Conservation (phyloP, 2,113 vertebrate species). For the Ardeotis arabs region DNA sequence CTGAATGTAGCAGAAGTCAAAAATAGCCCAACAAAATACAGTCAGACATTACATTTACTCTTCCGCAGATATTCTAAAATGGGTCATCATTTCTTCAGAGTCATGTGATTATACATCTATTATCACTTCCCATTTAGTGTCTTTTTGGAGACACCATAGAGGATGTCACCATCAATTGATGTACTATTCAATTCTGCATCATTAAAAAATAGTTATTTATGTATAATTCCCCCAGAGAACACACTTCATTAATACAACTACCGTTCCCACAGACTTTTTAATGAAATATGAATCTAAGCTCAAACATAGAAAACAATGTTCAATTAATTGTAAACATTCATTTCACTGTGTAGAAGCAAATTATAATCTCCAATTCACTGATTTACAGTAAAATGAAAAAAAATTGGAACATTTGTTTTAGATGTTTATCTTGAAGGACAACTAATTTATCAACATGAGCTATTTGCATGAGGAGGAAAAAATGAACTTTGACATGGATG, state of each 20-base stretch:
- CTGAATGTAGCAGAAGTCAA: background rate
- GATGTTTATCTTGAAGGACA: constrained; percentile 33
- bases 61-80: constrained; percentile 6
- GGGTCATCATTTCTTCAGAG: background rate
- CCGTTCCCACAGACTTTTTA: constrained; percentile 25
- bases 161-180: constrained; percentile 12
- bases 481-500: background rate
- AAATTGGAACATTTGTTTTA: constrained; percentile 10
- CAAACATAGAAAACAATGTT: constrained; percentile 61
- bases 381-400: background rate
- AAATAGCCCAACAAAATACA: background rate
- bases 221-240: constrained; percentile 23
- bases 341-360: constrained; percentile 41
- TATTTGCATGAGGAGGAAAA: background rate
- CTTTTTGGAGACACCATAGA: background rate
- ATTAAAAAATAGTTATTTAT: constrained; percentile 60
- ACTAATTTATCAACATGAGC: background rate
- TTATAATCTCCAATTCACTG: constrained; percentile 36
- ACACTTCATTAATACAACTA: constrained; percentile 43
- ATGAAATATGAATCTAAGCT: constrained; percentile 55
- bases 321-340: constrained; percentile 60
- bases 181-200: background rate
- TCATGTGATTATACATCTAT: background rate
- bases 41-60: background rate
- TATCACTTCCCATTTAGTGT: constrained; percentile 21